Evolutionary conservation across 2,888 invertebrate species (phyloP).

Genomic region (Dione vanillae): DNA sequence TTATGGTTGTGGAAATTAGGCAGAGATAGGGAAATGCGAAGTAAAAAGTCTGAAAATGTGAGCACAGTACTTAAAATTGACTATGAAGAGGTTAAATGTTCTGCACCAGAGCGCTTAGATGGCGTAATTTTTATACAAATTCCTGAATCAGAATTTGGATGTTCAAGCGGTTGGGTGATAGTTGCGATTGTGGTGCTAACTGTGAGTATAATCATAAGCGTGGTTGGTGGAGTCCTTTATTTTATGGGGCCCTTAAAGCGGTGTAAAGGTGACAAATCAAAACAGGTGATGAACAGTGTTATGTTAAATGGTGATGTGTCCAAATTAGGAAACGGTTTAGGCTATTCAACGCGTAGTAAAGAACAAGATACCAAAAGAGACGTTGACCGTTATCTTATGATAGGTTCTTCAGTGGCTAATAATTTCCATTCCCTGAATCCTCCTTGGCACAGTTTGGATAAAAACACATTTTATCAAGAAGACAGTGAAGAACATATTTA

Average conservation of each 20-base stretch:
- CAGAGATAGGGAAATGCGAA: constrained; percentile 72
- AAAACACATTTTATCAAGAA: constrained; percentile 78
- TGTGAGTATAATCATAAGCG: constrained; percentile 82
- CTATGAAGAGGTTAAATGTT: constrained; percentile 84
- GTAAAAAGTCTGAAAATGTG: constrained; percentile 67
- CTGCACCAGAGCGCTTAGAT: constrained; percentile 83
- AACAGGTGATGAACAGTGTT: constrained; percentile 82
- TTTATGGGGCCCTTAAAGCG: constrained; percentile 81
- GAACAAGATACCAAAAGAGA: constrained; percentile 79
- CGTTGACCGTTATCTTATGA: constrained; percentile 81
- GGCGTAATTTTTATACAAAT: constrained; percentile 82
- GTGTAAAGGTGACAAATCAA: constrained; percentile 81
- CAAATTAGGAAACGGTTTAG: constrained; percentile 79
- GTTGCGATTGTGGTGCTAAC: constrained; percentile 81
- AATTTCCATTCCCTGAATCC: constrained; percentile 81
- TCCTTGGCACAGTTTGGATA: constrained; percentile 81
- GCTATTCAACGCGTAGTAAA: constrained; percentile 77
- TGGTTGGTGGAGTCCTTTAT: constrained; percentile 78
- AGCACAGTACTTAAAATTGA: constrained; percentile 80
- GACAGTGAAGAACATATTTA: constrained; percentile 82
- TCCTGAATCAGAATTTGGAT: constrained; percentile 86
- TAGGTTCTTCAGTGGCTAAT: constrained; percentile 80
- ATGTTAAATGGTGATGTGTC: constrained; percentile 81
- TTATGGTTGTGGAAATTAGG: constrained; percentile 93
- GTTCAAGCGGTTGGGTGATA: constrained; percentile 86